phyloP scores from a whole-genome alignment of 2,797 vertebrate species.

The Apodemus agrarius region DNA sequence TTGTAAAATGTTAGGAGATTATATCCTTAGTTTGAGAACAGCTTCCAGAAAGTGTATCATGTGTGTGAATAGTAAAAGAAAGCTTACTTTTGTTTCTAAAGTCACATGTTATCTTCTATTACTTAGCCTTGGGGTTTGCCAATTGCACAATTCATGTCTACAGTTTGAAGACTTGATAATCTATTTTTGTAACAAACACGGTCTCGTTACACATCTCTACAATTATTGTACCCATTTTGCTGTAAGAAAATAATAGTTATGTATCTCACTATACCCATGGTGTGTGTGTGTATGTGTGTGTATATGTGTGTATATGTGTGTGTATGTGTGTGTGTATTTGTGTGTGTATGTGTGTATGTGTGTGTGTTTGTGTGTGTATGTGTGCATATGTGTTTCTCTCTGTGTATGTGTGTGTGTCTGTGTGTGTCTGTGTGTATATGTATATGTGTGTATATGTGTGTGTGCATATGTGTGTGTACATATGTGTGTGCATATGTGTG shows the following conservation, averaged over 20 bases:
- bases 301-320: neutral
- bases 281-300: neutral
- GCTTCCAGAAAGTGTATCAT: neutral
- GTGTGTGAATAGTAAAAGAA: neutral
- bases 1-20: neutral
- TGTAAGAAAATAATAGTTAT: neutral
- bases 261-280: neutral
- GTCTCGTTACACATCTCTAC: neutral
- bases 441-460: too few species aligned
- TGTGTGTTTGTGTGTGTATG: too few species aligned
- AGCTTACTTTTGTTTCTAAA: neutral
- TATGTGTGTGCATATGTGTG: neutral
- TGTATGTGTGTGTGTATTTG: too few species aligned
- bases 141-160: neutral
- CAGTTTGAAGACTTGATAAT: neutral
- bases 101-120: neutral
- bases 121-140: neutral
- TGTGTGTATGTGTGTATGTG: accelerated
- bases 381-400: neutral
- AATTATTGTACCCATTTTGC: neutral
- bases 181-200: neutral
- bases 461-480: too few species aligned
- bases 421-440: too few species aligned
- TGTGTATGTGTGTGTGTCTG: too few species aligned
- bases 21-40: neutral